Evolutionary conservation across 2,888 invertebrate species (phyloP).

Genomic region (Andrena fulva): DNA sequence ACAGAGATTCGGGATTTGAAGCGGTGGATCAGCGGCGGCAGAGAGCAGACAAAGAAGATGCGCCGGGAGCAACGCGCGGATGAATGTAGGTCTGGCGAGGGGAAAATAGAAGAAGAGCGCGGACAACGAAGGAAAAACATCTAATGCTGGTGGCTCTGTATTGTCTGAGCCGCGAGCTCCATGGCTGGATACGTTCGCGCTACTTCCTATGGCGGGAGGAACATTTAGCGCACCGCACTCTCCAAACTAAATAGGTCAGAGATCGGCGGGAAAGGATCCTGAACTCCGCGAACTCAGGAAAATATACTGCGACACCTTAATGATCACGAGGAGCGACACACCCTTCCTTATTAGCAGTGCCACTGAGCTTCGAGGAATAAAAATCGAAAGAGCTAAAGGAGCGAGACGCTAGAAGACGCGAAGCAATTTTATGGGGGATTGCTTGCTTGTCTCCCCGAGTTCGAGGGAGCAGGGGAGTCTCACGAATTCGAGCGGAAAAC

Average conservation of each 20-base stretch:
- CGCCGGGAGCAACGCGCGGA: constrained; percentile 47
- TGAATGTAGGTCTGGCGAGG: constrained; percentile 45
- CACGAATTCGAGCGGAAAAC: constrained; percentile 50
- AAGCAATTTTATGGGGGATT: constrained; percentile 26
- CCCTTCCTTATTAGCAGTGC: too few species aligned
- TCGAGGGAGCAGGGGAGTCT: constrained; percentile 5
- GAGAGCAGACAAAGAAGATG: constrained; percentile 52
- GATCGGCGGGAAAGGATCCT: too few species aligned
- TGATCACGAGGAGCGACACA: too few species aligned
- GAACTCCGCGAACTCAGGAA: too few species aligned
- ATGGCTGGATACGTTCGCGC: not conserved
- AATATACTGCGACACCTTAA: too few species aligned
- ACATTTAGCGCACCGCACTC: not conserved
- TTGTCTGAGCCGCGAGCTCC: constrained; percentile 30
- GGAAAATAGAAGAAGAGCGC: constrained; percentile 42
- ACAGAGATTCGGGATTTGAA: constrained; percentile 56
- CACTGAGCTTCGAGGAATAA: not conserved
- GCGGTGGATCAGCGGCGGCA: constrained; percentile 10
- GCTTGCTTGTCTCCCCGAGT: constrained; percentile 18
- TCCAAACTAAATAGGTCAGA: not conserved
- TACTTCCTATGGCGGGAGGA: not conserved
- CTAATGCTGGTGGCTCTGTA: constrained; percentile 9
- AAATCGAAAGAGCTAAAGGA: not conserved
- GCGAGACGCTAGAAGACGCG: not conserved
- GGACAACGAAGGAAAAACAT: constrained; percentile 31